Percentiles rank a stretch among this genome's conserved stretches.
Evolutionary conservation across 2,797 vertebrate genomes (phyloP).

Genomic region (Darevskia nairensis): DNA sequence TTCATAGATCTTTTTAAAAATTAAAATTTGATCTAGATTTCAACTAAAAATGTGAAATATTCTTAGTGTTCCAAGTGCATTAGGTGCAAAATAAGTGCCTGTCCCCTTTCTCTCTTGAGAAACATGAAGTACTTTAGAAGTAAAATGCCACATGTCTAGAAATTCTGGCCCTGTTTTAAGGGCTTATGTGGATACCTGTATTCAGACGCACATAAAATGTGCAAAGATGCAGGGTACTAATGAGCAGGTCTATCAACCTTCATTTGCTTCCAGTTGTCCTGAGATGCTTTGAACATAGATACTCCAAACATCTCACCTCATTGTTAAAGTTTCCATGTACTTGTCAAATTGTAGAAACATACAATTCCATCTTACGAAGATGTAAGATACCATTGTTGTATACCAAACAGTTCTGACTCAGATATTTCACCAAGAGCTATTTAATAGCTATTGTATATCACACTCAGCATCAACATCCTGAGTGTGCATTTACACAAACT

Average conservation of each 20-base stretch:
- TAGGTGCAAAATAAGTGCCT: constrained; percentile 14
- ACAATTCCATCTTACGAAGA: background rate
- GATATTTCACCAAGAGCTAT: background rate
- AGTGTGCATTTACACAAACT: background rate
- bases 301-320: background rate
- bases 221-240: background rate
- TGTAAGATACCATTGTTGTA: background rate
- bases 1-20: constrained; percentile 73
- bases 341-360: background rate
- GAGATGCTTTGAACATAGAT: background rate
- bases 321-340: background rate
- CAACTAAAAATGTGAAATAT: constrained; percentile 59
- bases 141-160: background rate
- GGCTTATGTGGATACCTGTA: background rate
- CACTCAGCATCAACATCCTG: background rate
- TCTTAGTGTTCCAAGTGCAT: constrained; percentile 64
- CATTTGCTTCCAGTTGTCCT: background rate
- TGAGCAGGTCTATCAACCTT: background rate
- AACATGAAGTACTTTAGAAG: constrained; percentile 59
- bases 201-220: background rate
- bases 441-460: background rate
- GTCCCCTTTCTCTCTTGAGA: background rate
- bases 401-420: background rate
- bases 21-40: constrained; percentile 63
- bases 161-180: constrained; percentile 24